Evolutionary conservation across 2,113 vertebrate genomes (phyloP).

Genomic region (Ranitomeya variabilis): DNA sequence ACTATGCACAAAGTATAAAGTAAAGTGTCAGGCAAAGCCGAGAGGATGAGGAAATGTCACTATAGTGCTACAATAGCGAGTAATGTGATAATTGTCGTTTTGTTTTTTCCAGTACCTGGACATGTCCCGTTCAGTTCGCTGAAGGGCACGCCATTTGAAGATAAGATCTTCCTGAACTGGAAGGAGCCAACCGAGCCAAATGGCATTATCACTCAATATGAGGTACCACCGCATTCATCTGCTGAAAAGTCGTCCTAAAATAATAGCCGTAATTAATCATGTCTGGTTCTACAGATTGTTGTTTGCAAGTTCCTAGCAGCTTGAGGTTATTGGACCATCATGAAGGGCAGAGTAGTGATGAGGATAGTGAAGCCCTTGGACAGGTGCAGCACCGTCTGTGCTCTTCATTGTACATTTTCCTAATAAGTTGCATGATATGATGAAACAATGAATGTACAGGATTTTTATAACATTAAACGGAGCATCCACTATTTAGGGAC

Average conservation of each 20-base stretch:
- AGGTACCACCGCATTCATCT: slow-evolving; percentile 75
- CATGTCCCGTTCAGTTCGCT: slow-evolving; percentile 88
- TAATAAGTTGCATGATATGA: not conserved
- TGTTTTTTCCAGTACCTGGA: slow-evolving; percentile 85
- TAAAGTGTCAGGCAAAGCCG: not conserved
- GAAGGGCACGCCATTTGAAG: slow-evolving; percentile 94
- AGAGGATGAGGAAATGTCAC: too few relatives aligned
- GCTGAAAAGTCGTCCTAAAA: slow-evolving; percentile 28
- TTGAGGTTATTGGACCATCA: slow-evolving; percentile 48
- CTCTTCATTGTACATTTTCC: not conserved
- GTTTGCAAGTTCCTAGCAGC: slow-evolving; percentile 48
- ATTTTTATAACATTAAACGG: too few relatives aligned
- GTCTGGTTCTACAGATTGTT: slow-evolving; percentile 46
- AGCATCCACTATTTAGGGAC: too few relatives aligned
- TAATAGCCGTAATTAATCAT: slow-evolving; percentile 47
- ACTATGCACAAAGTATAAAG: not conserved
- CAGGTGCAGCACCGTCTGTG: slow-evolving; percentile 21
- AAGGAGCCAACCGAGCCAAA: slow-evolving; percentile 96
- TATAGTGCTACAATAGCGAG: too few relatives aligned
- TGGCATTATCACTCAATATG: slow-evolving; percentile 95
- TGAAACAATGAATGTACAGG: too few relatives aligned
- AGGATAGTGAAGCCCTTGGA: slow-evolving; percentile 50
- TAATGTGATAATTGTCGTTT: not conserved
- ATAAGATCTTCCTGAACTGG: slow-evolving; percentile 94
- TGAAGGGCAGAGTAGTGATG: slow-evolving; percentile 33